Evolutionary conservation across 2,113 vertebrate species (phyloP), one percentile per base, ranked within the genome.

Genomic region (Paradoxurus hermaphroditus): DNA sequence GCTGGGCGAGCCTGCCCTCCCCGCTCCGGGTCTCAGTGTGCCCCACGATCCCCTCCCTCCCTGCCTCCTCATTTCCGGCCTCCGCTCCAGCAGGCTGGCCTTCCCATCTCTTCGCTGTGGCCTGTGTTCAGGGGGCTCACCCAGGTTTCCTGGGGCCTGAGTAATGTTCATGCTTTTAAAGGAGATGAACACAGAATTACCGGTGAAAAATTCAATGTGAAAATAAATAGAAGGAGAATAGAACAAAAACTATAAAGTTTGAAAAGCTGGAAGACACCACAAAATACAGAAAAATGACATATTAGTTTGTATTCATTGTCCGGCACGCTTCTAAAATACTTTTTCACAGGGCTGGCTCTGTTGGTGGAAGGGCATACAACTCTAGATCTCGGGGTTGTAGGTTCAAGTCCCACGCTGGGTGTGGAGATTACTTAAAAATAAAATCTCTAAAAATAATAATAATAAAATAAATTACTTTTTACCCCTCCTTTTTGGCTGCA

Each of bases 21-120:
- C 25, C 14, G 2, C 63, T n/a, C n/a, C n/a, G n/a, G n/a, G n/a
- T n/a, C n/a, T 8, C 2, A 0, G 72, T 0, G 0, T 29, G 15
- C 9, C 31, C 21, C 6, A 5, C 23, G 15, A 29, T 46, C 12
- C n/a, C 68, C 29, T 0, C 4, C 53, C 90, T 56, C 19, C 18
- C 27, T 15, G 19, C 59, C 1, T 4, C 44, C 75, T n/a, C 73
- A 15, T 19, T 65, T 34, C 59, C 67, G 15, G 72, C 36, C 27
- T 75, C 41, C 13, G 21, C 34, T 5, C 51, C 7, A 11, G 49
- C 5, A 73, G 83, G 39, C 29, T 59, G 53, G 95, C 5, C 56
- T 9, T 34, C 68, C 39, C 0, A 3, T 4, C 23, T 92, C 63
- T 53, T 51, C 53, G 34, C 4, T 25, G 34, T 34, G 73, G 75